These are phyloP conservation scores for Cavia aperea DNA, from an alignment of 2,113 vertebrate species.

Conservation along the genomic window DNA sequence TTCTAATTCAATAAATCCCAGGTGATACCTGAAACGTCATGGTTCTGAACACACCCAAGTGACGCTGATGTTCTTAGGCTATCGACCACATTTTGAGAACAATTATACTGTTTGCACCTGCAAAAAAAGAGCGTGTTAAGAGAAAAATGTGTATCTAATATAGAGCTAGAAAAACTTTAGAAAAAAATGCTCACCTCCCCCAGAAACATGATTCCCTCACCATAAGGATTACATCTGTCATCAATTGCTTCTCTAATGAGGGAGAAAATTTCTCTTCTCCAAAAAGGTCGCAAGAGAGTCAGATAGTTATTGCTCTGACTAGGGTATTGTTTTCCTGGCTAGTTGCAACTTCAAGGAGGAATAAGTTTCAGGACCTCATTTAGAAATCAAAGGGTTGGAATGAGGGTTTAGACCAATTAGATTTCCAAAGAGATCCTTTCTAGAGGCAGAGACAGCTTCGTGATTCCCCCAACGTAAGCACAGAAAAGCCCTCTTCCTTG, in stretches of 20 bases:
- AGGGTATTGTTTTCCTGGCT: background rate
- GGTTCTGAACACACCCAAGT: background rate
- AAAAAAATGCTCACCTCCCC: background rate
- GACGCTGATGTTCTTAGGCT: background rate
- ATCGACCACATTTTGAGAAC: background rate
- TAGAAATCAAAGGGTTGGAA: background rate
- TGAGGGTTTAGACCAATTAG: background rate
- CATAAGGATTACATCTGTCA: background rate
- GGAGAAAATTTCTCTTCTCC: background rate
- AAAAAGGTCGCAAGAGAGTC: background rate
- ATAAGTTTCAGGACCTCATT: background rate
- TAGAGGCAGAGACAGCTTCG: background rate
- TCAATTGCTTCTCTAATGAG: background rate
- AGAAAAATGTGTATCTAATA: background rate
- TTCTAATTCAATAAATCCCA: background rate
- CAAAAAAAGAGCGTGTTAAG: background rate
- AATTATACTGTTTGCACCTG: background rate
- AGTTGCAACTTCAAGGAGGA: background rate
- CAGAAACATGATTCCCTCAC: conserved; percentile 25
- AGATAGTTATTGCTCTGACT: background rate
- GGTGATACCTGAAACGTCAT: background rate
- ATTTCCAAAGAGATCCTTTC: conserved; percentile 22
- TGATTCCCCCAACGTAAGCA: background rate
- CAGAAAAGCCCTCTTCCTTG: conserved; percentile 24
- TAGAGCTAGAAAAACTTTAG: background rate